Conservation (phyloP, 2,113 vertebrate genomes). For the Jacana jacana region DNA sequence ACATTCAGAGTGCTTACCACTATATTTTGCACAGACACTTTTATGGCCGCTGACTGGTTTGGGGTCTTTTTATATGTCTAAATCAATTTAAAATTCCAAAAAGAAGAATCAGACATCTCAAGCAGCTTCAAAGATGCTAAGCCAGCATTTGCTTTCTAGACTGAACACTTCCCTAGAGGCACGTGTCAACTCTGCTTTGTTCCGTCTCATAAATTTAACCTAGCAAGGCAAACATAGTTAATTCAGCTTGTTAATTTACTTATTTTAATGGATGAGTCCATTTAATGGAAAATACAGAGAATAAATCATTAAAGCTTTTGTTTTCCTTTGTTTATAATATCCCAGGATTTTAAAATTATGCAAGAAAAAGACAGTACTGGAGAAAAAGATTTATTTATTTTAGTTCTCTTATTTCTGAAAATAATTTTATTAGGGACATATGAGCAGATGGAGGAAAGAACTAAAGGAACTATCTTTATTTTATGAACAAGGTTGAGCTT, state of each 20-base stretch:
- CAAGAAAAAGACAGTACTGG: background rate
- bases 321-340: background rate
- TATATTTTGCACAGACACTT: background rate
- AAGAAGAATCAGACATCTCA: constrained; percentile 19
- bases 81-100: constrained; percentile 13
- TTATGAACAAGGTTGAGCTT: background rate
- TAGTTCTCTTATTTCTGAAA: background rate
- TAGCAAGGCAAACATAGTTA: constrained; percentile 26
- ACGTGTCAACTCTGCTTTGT: constrained; percentile 45
- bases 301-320: background rate
- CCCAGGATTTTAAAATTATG: background rate
- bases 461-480: background rate
- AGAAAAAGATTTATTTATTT: background rate
- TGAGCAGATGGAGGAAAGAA: background rate
- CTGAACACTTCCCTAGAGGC: background rate
- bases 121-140: constrained; percentile 27
- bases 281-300: constrained; percentile 1
- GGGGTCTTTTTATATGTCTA: constrained; percentile 15
- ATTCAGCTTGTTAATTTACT: constrained; percentile 40
- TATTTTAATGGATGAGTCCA: background rate
- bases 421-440: background rate
- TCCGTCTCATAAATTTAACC: constrained; percentile 51
- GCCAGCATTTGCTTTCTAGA: constrained; percentile 24
- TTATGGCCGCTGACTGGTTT: background rate
- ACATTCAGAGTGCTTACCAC: background rate